These are phyloP conservation scores for Sceloporus undulatus DNA, from an alignment of 2,113 vertebrate species.

Conservation along the genomic window DNA sequence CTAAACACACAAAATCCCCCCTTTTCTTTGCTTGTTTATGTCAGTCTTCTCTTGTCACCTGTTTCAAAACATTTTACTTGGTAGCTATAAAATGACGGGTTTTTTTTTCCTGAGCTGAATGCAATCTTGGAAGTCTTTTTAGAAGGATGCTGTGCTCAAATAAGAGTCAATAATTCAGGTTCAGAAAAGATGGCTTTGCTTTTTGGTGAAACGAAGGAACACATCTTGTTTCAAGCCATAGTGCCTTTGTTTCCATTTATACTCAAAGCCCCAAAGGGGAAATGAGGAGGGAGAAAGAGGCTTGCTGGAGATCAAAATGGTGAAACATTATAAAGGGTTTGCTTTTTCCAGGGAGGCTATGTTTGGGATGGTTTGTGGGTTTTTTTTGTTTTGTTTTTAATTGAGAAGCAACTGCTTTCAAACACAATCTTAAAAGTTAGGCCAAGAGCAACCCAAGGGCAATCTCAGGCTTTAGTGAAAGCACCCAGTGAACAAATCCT, in stretches of 20 bases:
- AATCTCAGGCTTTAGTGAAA: conserved; percentile 43
- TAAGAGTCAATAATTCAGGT: conserved; percentile 65
- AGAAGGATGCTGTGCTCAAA: conserved; percentile 49
- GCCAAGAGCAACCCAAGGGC: conserved; percentile 59
- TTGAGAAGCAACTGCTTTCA: conserved; percentile 54
- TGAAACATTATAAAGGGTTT: conserved; percentile 67
- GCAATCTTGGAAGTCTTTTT: conserved; percentile 58
- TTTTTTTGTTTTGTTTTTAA: conserved; percentile 38
- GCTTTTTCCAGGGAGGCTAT: conserved; percentile 66
- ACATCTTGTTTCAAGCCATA: conserved; percentile 70
- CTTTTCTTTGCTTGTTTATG: not conserved
- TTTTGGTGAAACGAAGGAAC: conserved; percentile 52
- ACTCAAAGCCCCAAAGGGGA: conserved; percentile 69
- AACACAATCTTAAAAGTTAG: conserved; percentile 46
- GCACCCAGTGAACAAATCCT: conserved; percentile 42
- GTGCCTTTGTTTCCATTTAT: conserved; percentile 72
- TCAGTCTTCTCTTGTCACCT: conserved; percentile 45
- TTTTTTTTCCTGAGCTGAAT: conserved; percentile 55
- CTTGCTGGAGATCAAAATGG: conserved; percentile 68
- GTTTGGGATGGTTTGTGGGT: not conserved
- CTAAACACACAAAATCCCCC: not conserved
- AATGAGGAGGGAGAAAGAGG: conserved; percentile 59
- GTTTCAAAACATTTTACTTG: conserved; percentile 55
- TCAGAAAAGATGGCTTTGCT: conserved; percentile 66
- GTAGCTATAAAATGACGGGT: conserved; percentile 38